A percentile compares a stretch with the other conserved stretches of the same genome.
phyloP scores from a whole-genome alignment of 2,888 invertebrate species.

The Quadroppia sp. region DNA sequence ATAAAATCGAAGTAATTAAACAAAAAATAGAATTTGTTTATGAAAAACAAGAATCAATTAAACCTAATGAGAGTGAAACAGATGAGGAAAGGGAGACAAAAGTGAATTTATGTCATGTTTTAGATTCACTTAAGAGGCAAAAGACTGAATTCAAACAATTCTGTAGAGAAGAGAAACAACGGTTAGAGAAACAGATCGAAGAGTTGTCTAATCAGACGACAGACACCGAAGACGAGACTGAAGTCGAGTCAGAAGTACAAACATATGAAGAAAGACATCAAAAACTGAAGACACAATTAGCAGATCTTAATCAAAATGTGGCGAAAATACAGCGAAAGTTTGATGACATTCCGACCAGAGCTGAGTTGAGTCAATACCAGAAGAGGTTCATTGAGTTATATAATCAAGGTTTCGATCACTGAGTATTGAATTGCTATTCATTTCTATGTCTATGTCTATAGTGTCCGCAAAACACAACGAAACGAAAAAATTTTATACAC shows the following conservation, averaged over 20 bases:
- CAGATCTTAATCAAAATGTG: slow-evolving; percentile 57
- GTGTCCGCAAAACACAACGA: slow-evolving; percentile 92
- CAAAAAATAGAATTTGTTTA: slow-evolving; percentile 32
- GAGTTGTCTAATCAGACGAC: slow-evolving; percentile 36
- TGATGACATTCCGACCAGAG: slow-evolving; percentile 87
- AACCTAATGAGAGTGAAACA: slow-evolving; percentile 28
- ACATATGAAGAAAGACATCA: slow-evolving; percentile 38
- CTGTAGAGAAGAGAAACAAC: slow-evolving; percentile 59
- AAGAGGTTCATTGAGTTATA: slow-evolving; percentile 91
- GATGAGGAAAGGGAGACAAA: slow-evolving; percentile 35
- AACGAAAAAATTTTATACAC: slow-evolving; percentile 93
- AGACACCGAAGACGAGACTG: slow-evolving; percentile 42
- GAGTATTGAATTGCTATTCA: slow-evolving; percentile 9
- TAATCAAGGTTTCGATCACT: slow-evolving; percentile 61
- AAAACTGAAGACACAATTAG: slow-evolving; percentile 45
- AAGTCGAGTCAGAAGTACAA: slow-evolving; percentile 40
- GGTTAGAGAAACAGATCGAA: slow-evolving; percentile 42
- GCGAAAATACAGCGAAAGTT: slow-evolving; percentile 75
- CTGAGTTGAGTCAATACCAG: slow-evolving; percentile 92
- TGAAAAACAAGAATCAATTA: slow-evolving; percentile 35
- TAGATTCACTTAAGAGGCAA: slow-evolving; percentile 65
- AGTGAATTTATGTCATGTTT: slow-evolving; percentile 35
- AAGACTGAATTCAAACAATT: slow-evolving; percentile 69
- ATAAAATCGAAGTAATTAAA: slow-evolving; percentile 49
- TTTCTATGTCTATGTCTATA: slow-evolving; percentile 53